Conservation (phyloP, 2,113 vertebrate species). For the Heterochromis multidens region DNA sequence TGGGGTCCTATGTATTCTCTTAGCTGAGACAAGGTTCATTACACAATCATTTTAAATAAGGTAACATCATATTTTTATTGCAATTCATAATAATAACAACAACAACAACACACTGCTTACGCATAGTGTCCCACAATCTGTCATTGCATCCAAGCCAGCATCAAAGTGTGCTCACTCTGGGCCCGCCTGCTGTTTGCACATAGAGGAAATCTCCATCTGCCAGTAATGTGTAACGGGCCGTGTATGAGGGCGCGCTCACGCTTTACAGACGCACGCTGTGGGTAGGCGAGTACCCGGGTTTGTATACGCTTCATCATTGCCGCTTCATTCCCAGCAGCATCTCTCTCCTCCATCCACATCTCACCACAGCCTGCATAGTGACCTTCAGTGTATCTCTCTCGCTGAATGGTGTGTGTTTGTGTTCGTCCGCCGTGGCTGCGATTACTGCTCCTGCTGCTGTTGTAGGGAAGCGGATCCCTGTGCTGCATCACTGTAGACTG, state of each 20-base stretch:
- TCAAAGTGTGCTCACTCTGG: neutral
- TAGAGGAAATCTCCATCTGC: neutral
- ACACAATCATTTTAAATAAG: too few species aligned
- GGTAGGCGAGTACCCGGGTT: neutral
- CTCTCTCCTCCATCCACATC: conserved; percentile 26
- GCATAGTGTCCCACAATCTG: neutral
- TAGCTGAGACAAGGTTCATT: too few species aligned
- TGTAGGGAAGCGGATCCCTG: conserved; percentile 22
- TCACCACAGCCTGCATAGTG: neutral
- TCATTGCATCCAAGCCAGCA: neutral
- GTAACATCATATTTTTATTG: neutral
- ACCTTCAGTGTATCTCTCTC: conserved; percentile 3
- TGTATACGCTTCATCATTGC: conserved; percentile 38
- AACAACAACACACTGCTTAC: neutral
- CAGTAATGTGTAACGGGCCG: neutral
- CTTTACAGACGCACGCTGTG: conserved; percentile 20
- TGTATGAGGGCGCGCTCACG: conserved; percentile 18
- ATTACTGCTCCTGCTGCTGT: conserved; percentile 2
- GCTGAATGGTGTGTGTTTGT: neutral
- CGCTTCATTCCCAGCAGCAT: conserved; percentile 1
- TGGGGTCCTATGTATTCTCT: too few species aligned
- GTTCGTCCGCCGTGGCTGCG: neutral
- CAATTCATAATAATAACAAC: neutral
- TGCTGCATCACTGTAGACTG: conserved; percentile 48
- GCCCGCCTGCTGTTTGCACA: neutral